Evolutionary conservation across 2,797 vertebrate species (phyloP), one percentile per base, ranked within the genome.

Genomic region (Tolypeutes matacus): DNA sequence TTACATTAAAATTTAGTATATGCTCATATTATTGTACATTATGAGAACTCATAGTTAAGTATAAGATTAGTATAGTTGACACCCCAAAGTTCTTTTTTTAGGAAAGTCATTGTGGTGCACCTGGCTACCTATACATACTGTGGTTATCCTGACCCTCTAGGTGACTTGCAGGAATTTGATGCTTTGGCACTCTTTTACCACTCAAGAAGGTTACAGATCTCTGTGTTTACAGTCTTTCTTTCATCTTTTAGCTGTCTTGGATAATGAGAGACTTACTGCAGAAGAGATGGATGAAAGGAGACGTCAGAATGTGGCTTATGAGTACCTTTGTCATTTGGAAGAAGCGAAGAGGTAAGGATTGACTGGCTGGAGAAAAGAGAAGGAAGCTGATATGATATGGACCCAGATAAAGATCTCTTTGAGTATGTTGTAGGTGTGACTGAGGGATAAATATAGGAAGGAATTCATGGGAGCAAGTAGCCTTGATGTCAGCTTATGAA

Each of bases 231-330:
- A n/a, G 58, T 92, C 81, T 5, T 89, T 84, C 92, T 97, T 65
- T 89, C 78, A 93, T 2, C 95, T 97, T 97, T 18, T 97, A 99
- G 99, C 99, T 53, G 99, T 99, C 88, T 98, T 99, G 98, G 99
- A 99, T 97, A 99, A 99, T n/a, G 99, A 99, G 98, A 98, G 99
- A n/a, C 99, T 99, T 97, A 99, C 99, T 0, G 99, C 99, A 0
- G 99, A 99, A 98, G 99, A 99, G 98, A 99, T 99, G 99, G 99
- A 99, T 62, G 99, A 99, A 97, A 98, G 98, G 92, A 98, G 99
- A 36, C 99, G 99, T 89, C 99, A 99, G 98, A 99, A 99, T 92
- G 99, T 99, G 98, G 99, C 99, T 87, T 99, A 99, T 17, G 99
- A 99, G 94, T 99, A 99, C 95, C 98, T 99, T 81, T 99, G 99